phyloP scores from a whole-genome alignment of 2,888 invertebrate genomes.

The Tolmerus cingulatus region DNA sequence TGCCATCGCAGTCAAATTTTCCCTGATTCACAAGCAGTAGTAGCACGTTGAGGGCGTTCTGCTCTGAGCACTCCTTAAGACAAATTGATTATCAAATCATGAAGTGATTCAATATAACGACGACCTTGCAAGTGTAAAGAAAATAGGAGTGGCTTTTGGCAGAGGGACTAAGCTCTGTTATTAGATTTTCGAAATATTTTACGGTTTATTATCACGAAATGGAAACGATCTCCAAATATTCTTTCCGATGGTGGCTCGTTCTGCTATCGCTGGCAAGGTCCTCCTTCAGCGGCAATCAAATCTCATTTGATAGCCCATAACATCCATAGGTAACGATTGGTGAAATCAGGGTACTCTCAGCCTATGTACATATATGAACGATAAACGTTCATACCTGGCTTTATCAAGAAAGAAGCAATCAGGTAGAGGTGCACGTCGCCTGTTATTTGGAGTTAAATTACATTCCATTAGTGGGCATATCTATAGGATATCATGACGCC shows the following conservation, averaged over 20 bases:
- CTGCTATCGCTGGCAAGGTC: neutral
- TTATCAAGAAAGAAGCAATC: neutral
- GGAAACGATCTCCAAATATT: constrained; percentile 21
- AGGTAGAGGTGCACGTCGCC: neutral
- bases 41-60: neutral
- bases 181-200: constrained; percentile 21
- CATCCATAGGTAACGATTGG: constrained; percentile 35
- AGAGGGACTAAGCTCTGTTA: constrained; percentile 1
- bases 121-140: neutral
- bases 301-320: constrained; percentile 37
- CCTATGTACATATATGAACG: constrained; percentile 5
- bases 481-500: constrained; percentile 14
- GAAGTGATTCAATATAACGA: constrained; percentile 19
- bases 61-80: constrained; percentile 10
- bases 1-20: constrained; percentile 1
- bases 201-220: constrained; percentile 34
- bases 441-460: constrained; percentile 41
- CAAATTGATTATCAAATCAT: constrained; percentile 38
- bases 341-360: constrained; percentile 23
- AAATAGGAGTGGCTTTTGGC: constrained; percentile 34
- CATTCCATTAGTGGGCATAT: constrained; percentile 31
- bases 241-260: neutral
- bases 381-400: neutral
- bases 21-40: neutral
- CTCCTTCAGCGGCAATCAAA: constrained; percentile 23